Evolutionary conservation across 2,113 vertebrate species (phyloP).

Genomic region (Clinocottus analis): DNA sequence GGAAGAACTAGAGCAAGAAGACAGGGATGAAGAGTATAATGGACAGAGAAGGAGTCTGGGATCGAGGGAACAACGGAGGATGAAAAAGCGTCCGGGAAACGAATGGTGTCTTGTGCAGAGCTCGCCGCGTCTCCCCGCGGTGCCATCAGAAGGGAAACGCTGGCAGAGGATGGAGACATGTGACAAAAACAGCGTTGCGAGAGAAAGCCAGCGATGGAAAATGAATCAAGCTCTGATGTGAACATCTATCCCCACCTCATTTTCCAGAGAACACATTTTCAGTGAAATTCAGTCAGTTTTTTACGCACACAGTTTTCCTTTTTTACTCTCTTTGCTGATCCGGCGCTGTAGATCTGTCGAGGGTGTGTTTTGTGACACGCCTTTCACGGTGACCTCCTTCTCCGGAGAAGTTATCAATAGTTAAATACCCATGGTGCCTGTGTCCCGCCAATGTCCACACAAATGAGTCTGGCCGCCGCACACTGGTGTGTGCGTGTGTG

Average conservation of each 20-base stretch:
- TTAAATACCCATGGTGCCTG: constrained; percentile 69
- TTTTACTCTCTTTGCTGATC: background rate
- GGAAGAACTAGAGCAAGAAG: constrained; percentile 42
- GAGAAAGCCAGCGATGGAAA: constrained; percentile 6
- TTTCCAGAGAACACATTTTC: constrained; percentile 12
- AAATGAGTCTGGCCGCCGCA: constrained; percentile 45
- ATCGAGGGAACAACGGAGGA: constrained; percentile 23
- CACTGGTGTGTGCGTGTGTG: constrained; percentile 9
- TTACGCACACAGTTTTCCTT: background rate
- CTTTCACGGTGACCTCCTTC: constrained; percentile 58
- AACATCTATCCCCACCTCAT: background rate
- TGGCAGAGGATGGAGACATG: constrained; percentile 17
- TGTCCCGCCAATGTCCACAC: constrained; percentile 57
- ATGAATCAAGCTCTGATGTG: constrained; percentile 26
- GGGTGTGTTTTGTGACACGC: constrained; percentile 26
- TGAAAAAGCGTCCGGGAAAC: constrained; percentile 17
- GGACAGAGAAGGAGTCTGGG: constrained; percentile 44
- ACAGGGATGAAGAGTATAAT: constrained; percentile 40
- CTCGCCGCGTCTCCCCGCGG: constrained; percentile 46
- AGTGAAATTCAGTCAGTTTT: background rate
- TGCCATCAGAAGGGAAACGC: constrained; percentile 63
- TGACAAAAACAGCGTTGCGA: constrained; percentile 34
- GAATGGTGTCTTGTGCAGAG: constrained; percentile 58
- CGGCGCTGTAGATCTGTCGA: background rate
- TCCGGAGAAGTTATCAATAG: constrained; percentile 71